phyloP scores from a whole-genome alignment of 2,797 vertebrate species.

The Enteromius trimaculatus region DNA sequence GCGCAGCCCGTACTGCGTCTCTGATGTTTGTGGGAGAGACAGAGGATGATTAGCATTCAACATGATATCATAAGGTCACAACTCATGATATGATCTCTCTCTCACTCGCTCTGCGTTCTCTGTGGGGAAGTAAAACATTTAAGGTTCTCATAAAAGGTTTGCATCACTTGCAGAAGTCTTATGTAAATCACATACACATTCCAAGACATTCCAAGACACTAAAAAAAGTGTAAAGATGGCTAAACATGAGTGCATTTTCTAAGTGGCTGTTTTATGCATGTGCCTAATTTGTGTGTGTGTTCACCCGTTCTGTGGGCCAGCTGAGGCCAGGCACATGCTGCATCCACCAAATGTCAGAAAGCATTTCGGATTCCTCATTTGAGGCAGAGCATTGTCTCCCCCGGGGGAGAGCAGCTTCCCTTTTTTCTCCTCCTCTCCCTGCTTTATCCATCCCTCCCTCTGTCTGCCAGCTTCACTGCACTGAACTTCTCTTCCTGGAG shows the following conservation, averaged over 20 bases:
- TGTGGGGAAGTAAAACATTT: background rate
- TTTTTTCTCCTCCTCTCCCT: conserved; percentile 23
- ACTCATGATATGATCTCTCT: background rate
- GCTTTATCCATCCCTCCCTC: conserved; percentile 20
- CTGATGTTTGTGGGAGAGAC: conserved; percentile 31
- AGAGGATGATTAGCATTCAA: conserved; percentile 26
- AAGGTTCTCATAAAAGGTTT: conserved; percentile 1
- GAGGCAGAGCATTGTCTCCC: conserved; percentile 47
- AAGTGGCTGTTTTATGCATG: conserved; percentile 6
- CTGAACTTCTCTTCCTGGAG: conserved; percentile 26
- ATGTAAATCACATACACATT: background rate
- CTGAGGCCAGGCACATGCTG: conserved; percentile 51
- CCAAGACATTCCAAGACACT: background rate
- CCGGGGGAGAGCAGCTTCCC: conserved; percentile 33
- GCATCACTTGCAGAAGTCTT: background rate
- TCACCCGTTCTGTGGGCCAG: conserved; percentile 9
- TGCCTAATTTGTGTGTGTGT: background rate
- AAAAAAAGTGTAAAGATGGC: background rate
- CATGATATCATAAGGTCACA: conserved; percentile 17
- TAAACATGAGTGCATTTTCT: background rate
- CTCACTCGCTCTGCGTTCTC: conserved; percentile 29
- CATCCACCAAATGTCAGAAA: conserved; percentile 59
- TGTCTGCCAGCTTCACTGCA: conserved; percentile 45
- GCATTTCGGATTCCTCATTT: conserved; percentile 48
- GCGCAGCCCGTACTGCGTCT: conserved; percentile 23